Conservation (phyloP, 2,113 vertebrate genomes). For the Sigmodon hispidus region DNA sequence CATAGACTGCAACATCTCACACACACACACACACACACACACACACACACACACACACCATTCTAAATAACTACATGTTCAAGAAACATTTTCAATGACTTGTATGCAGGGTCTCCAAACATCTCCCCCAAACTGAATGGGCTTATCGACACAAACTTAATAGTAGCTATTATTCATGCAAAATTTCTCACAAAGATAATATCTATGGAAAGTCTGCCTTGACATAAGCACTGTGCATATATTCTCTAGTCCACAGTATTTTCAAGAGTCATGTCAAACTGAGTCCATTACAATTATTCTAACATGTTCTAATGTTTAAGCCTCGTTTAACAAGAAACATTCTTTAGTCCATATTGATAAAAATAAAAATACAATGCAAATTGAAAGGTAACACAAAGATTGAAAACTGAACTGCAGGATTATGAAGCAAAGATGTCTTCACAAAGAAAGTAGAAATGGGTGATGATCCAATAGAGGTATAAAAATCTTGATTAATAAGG, state of each 20-base stretch:
- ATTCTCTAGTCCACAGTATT: background rate
- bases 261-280: background rate
- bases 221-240: background rate
- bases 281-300: background rate
- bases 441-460: background rate
- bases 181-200: slow-evolving; percentile 25
- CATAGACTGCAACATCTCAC: background rate
- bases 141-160: background rate
- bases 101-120: slow-evolving; percentile 43
- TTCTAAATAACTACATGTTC: background rate
- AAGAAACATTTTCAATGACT: slow-evolving; percentile 22
- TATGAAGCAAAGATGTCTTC: background rate
- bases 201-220: background rate
- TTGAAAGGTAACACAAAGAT: slow-evolving; percentile 2
- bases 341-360: background rate
- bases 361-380: slow-evolving; percentile 19
- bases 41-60: no score
- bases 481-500: background rate
- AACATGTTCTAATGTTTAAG: background rate
- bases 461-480: background rate
- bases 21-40: no score
- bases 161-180: background rate
- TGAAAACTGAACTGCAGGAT: background rate
- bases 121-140: background rate
- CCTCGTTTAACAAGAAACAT: slow-evolving; percentile 52